Base-by-base conservation (phyloP, 2,888 invertebrate species). In the Lypha dubia region DNA sequence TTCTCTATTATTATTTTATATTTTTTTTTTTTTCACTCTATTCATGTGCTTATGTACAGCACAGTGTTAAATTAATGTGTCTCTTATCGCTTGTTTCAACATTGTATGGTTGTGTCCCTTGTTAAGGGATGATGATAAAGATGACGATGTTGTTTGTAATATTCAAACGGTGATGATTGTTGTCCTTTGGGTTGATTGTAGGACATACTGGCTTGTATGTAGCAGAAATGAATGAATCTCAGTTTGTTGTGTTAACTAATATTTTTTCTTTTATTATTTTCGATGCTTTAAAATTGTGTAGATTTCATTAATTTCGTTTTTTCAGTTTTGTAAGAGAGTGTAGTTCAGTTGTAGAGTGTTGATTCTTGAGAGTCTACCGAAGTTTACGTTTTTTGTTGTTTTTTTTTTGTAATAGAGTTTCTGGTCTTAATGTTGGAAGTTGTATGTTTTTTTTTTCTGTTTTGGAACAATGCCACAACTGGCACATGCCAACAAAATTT, bases 401-500 rank as follows among this genome's bases (percentile, higher is more conserved):
- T n/a, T 71, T 62, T 15, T 49, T 38, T 49, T n/a, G n/a, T n/a
- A n/a, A 9, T 8, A 22, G 4, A 35, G 28, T 17, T 68, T 71
- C 73, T 76, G 76, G n/a, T 62, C 38, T 73, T 73, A 76, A 80
- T 84, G 84, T 80, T 51, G 22, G n/a, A n/a, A n/a, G n/a, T n/a
- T n/a, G n/a, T n/a, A n/a, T n/a, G n/a, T 13, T 70, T 79, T 73
- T 24, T 65, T 65, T 22, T 22, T 35, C n/a, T n/a, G n/a, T 41
- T 74, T 84, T 87, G 87, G 88, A 89, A 89, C 88, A 89, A 88
- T 87, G 87, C 88, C 88, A 88, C 87, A 88, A 88, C 88, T 88
- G 90, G 89, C 90, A 89, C 90, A 90, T 88, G 89, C 88, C 89
- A 90, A 89, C 87, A 84, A 68, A 49, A 11, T 74, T 68, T 74